Conservation (phyloP, 1,140 invertebrate species). For the Odontomachus brunneus region DNA sequence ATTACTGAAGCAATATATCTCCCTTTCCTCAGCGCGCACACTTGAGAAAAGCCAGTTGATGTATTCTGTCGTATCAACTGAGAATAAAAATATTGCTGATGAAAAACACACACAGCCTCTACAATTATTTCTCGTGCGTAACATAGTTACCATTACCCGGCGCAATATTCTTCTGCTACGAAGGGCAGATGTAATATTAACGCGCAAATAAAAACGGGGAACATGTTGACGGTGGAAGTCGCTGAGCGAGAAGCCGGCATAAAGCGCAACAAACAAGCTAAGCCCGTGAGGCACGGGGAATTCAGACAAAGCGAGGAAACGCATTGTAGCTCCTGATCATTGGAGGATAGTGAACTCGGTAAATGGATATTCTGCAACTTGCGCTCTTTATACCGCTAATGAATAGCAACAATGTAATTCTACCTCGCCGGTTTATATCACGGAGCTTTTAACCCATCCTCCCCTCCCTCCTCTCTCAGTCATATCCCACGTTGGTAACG, state of each 20-base stretch:
- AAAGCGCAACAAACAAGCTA: slow-evolving; percentile 50
- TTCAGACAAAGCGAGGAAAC: slow-evolving; percentile 29
- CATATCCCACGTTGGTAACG: background rate
- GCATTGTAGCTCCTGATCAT: slow-evolving; percentile 54
- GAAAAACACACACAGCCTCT: background rate
- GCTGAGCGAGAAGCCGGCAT: slow-evolving; percentile 29
- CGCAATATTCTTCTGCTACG: slow-evolving; percentile 12
- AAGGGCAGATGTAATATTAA: slow-evolving; percentile 53
- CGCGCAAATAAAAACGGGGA: slow-evolving; percentile 43
- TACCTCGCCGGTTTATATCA: slow-evolving; percentile 18
- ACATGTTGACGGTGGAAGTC: slow-evolving; percentile 13
- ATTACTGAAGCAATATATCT: too few relatives aligned
- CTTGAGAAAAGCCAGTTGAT: too few relatives aligned
- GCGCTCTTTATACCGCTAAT: slow-evolving; percentile 47
- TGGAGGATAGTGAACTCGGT: slow-evolving; percentile 38
- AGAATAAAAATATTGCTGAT: background rate
- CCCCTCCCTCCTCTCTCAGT: too few relatives aligned
- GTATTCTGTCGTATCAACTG: background rate
- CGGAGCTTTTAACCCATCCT: slow-evolving; percentile 9
- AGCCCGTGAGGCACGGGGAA: slow-evolving; percentile 38
- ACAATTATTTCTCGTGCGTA: background rate
- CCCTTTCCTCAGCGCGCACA: too few relatives aligned
- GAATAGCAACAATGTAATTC: slow-evolving; percentile 54
- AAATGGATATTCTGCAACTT: slow-evolving; percentile 47
- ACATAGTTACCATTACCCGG: background rate